phyloP scores from a whole-genome alignment of 1,140 invertebrate species.

The Macrostomum lignano region DNA sequence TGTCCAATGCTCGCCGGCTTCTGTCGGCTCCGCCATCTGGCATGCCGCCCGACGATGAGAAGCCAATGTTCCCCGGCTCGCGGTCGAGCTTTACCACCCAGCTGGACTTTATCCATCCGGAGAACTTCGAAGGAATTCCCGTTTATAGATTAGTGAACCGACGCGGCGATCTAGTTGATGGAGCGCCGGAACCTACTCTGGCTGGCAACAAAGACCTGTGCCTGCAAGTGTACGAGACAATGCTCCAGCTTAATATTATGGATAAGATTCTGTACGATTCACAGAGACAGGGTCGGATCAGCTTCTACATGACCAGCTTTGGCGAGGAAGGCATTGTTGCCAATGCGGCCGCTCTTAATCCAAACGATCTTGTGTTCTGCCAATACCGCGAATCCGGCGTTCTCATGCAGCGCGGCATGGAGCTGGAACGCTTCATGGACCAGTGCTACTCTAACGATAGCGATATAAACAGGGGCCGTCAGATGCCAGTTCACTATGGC shows the following conservation, averaged over 20 bases:
- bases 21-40: no score
- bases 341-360: no score
- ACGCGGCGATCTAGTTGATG: constrained; percentile 30
- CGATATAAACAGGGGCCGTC: constrained; percentile 61
- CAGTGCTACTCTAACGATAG: constrained; percentile 78
- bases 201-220: constrained; percentile 31
- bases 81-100: constrained; percentile 30
- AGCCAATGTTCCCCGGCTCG: constrained; percentile 30
- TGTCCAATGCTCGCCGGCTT: no score
- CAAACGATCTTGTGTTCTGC: constrained; percentile 60
- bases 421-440: constrained; percentile 56
- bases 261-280: constrained; percentile 89
- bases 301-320: constrained; percentile 96
- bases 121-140: constrained; percentile 32
- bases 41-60: no score
- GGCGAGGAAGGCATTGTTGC: constrained; percentile 87
- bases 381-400: constrained; percentile 81
- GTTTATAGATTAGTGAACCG: constrained; percentile 35
- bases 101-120: constrained; percentile 31
- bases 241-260: constrained; percentile 64
- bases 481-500: constrained; percentile 58
- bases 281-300: constrained; percentile 84
- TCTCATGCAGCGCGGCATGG: constrained; percentile 59
- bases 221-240: constrained; percentile 33
- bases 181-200: constrained; percentile 7